Percentiles rank a stretch among this genome's conserved stretches.
These are phyloP conservation scores for Nibea albiflora DNA, from an alignment of 2,113 vertebrate genomes.

Conservation along the genomic window DNA sequence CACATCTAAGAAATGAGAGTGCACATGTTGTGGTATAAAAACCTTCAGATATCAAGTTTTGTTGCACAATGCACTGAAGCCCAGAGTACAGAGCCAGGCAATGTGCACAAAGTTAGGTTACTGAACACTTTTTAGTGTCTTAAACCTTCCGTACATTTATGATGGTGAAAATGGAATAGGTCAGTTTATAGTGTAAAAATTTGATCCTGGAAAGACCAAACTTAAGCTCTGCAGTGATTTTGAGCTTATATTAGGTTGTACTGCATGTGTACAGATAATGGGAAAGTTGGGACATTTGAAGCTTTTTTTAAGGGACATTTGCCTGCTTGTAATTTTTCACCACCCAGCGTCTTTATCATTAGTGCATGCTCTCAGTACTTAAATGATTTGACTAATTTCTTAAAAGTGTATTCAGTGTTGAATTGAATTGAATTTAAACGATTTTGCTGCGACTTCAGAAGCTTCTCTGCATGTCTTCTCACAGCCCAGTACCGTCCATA, in stretches of 20 bases:
- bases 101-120: neutral
- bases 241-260: neutral
- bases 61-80: neutral
- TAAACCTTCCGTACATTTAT: neutral
- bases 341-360: neutral
- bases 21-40: neutral
- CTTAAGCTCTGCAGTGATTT: neutral
- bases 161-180: neutral
- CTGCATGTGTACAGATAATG: neutral
- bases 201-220: neutral
- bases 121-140: neutral
- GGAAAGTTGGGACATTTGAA: neutral
- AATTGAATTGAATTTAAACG: neutral
- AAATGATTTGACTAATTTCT: neutral
- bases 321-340: neutral
- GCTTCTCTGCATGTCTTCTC: neutral
- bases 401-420: neutral
- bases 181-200: neutral
- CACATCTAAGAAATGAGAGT: conserved; percentile 25
- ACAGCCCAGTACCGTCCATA: conserved; percentile 93
- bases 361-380: neutral
- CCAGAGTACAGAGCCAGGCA: neutral
- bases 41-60: conserved; percentile 23
- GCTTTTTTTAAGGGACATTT: neutral
- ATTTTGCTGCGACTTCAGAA: neutral